These are phyloP conservation scores for Anguilla obscura DNA, from an alignment of 2,797 vertebrate genomes.

Conservation along the genomic window DNA sequence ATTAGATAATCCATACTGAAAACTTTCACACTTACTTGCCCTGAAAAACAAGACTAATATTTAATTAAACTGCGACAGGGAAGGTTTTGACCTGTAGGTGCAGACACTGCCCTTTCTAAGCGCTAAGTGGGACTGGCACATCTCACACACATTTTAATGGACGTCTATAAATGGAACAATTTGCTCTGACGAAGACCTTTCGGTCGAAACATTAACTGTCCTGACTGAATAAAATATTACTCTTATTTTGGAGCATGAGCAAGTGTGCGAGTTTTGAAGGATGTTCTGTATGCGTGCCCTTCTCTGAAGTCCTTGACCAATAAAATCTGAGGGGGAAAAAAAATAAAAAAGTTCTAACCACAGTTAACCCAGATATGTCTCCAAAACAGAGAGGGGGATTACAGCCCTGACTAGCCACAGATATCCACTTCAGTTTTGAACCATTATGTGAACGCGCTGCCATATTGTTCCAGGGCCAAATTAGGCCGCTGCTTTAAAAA, in stretches of 20 bases:
- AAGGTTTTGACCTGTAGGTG: background rate
- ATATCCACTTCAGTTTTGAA: background rate
- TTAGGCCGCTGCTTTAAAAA: background rate
- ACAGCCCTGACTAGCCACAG: background rate
- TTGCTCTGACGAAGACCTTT: background rate
- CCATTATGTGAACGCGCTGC: background rate
- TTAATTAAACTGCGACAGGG: background rate
- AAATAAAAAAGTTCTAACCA: background rate
- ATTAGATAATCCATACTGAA: background rate
- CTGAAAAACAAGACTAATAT: background rate
- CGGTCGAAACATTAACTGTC: background rate
- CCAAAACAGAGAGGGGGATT: background rate
- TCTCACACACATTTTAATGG: background rate
- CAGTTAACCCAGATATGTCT: background rate
- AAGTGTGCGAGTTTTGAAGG: background rate
- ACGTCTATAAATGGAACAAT: background rate
- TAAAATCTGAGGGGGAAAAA: background rate
- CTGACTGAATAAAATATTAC: background rate
- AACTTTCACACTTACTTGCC: background rate
- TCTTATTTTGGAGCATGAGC: background rate
- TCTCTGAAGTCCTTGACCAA: background rate
- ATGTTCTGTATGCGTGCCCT: background rate
- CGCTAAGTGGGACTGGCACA: background rate
- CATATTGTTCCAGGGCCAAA: background rate
- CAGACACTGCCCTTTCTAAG: background rate